These are phyloP conservation scores for Dinocampus coccinellae DNA, from an alignment of 2,888 invertebrate genomes.

Conservation along the genomic window DNA sequence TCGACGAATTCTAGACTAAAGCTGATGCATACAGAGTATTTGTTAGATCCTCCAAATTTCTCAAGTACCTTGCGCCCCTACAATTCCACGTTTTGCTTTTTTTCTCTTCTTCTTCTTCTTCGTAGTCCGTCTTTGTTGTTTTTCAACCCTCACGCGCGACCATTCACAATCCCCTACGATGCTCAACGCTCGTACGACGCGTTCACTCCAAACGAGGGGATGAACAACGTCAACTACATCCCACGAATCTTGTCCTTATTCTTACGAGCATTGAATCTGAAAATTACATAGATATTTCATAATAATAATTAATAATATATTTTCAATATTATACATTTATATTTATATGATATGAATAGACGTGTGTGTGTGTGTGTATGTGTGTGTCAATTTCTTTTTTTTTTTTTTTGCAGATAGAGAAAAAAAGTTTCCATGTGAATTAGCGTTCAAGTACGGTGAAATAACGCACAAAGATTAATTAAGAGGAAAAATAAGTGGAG, in stretches of 20 bases:
- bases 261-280: slow-evolving; percentile 57
- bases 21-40: slow-evolving; percentile 21
- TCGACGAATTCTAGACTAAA: neutral
- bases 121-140: neutral
- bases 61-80: slow-evolving; percentile 40
- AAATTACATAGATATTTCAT: slow-evolving; percentile 34
- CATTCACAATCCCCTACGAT: slow-evolving; percentile 42
- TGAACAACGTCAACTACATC: slow-evolving; percentile 65
- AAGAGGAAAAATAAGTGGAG: neutral
- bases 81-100: slow-evolving; percentile 29
- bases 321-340: neutral
- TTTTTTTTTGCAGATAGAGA: neutral
- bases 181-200: slow-evolving; percentile 49
- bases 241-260: slow-evolving; percentile 57
- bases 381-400: no score
- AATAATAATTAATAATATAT: neutral
- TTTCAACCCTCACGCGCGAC: slow-evolving; percentile 22
- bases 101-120: slow-evolving; percentile 41
- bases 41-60: slow-evolving; percentile 31
- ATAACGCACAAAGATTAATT: neutral
- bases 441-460: neutral
- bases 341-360: no score
- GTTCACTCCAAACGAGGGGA: slow-evolving; percentile 49
- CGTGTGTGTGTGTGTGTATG: no score
- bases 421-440: neutral